Base-by-base conservation (phyloP, 2,888 invertebrate genomes). In the Lochmaea capreae region DNA sequence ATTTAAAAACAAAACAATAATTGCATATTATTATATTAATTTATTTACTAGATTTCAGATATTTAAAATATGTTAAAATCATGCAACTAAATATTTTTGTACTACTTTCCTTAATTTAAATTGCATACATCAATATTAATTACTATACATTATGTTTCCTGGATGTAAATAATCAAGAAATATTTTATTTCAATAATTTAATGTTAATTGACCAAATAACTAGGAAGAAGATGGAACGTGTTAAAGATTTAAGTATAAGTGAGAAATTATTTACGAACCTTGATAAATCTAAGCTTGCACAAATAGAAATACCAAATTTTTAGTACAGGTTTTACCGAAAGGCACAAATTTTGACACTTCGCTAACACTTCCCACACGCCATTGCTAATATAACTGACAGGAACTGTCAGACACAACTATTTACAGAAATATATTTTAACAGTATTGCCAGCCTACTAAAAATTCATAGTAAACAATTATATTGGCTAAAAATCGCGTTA, bases 331-430 rank as follows among this genome's bases (percentile, higher is more conserved):
- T 54, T 66, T 43, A 57, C 66, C 58, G 52, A 71, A 71, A 67
- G 59, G 62, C 70, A 70, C 70, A 70, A 63, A 62, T 39, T 70
- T 70, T 70, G 63, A 70, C 70, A 70, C 70, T 70, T 57, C 14
- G 61, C 61, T 54, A 70, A 72, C 73, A 77, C 75, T 70, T 75
- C 75, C 68, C 74, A 70, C 74, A 73, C 77, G 74, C 79, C 79
- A 79, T 79, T 79, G 72, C 65, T 65, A 61, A 75, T 76, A 74
- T 70, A 72, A 79, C 77, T 76, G 77, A 76, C 76, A 70, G 62
- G 43, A 59, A 65, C 54, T 54, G 66, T n/a, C 66, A 54, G 26
- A 61, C 39, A 59, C 26, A 59, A 43, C 22, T 43, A 67, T 58
- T 67, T 43, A 67, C 59, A 49, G 43, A n/a, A 61, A 33, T 18